Conservation (phyloP, 2,113 vertebrate genomes). For the Columbina picui region DNA sequence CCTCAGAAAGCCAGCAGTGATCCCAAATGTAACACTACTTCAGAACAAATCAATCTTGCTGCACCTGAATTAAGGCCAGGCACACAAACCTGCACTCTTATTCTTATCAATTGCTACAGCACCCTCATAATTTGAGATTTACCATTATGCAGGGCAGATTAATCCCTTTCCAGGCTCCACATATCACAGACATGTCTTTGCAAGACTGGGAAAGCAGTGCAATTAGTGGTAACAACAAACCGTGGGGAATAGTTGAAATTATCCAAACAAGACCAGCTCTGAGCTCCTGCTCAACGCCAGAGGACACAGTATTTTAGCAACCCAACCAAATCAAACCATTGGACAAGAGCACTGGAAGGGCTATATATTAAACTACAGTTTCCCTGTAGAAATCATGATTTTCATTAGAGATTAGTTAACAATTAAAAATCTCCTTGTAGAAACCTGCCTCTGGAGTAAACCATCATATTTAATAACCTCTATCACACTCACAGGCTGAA, state of each 20-base stretch:
- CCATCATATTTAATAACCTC: background rate
- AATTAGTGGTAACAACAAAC: background rate
- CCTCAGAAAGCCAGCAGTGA: background rate
- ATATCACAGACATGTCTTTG: background rate
- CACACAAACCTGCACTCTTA: background rate
- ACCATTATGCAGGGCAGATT: background rate
- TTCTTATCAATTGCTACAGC: background rate
- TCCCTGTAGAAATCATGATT: background rate
- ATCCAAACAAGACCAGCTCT: background rate
- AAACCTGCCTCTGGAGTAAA: background rate
- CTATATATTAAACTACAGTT: background rate
- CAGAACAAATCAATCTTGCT: background rate
- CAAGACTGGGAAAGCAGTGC: background rate
- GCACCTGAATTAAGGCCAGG: background rate
- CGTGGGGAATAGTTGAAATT: background rate
- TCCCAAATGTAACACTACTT: background rate
- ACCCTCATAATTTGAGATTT: background rate
- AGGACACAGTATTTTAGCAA: background rate
- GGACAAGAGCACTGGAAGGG: background rate
- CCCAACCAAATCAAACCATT: background rate
- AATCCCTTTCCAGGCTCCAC: background rate
- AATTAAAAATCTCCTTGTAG: background rate
- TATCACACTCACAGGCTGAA: background rate
- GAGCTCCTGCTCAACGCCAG: background rate
- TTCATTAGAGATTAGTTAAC: background rate